Conservation (phyloP, 1,140 invertebrate genomes). For the Scaptodrosophila lebanonensis region DNA sequence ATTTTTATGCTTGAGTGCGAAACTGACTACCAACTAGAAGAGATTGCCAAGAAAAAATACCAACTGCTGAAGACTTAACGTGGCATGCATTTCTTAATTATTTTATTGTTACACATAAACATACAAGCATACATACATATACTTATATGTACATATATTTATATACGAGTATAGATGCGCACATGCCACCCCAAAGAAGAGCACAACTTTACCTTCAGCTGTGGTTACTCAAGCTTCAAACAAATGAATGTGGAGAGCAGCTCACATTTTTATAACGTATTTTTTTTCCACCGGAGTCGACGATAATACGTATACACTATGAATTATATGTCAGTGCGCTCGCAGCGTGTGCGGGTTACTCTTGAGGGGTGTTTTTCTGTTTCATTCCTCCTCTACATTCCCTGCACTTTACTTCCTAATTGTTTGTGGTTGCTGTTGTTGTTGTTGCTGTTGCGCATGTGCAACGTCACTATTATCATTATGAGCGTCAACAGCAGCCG, state of each 20-base stretch:
- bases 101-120: slow-evolving; percentile 40
- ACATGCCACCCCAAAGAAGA: slow-evolving; percentile 12
- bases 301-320: too few species aligned
- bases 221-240: slow-evolving; percentile 56
- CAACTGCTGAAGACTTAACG: slow-evolving; percentile 26
- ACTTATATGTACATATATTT: too few species aligned
- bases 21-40: too few species aligned
- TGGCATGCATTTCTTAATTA: slow-evolving; percentile 70
- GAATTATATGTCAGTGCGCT: slow-evolving; percentile 52
- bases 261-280: slow-evolving; percentile 67
- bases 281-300: too few species aligned
- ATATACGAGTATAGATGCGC: slow-evolving; percentile 20
- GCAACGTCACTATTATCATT: slow-evolving; percentile 72
- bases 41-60: slow-evolving; percentile 30
- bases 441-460: slow-evolving; percentile 50
- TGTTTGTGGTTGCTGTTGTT: slow-evolving; percentile 14
- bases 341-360: slow-evolving; percentile 44
- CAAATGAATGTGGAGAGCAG: too few species aligned
- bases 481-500: slow-evolving; percentile 16
- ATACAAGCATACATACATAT: slow-evolving; percentile 22
- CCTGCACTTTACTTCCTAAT: slow-evolving; percentile 60
- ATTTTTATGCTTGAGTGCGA: slow-evolving; percentile 64
- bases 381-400: background rate
- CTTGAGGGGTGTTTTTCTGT: slow-evolving; percentile 48
- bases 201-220: slow-evolving; percentile 6